phyloP scores from a whole-genome alignment of 1,140 invertebrate species.

The Papilio polyxenes region DNA sequence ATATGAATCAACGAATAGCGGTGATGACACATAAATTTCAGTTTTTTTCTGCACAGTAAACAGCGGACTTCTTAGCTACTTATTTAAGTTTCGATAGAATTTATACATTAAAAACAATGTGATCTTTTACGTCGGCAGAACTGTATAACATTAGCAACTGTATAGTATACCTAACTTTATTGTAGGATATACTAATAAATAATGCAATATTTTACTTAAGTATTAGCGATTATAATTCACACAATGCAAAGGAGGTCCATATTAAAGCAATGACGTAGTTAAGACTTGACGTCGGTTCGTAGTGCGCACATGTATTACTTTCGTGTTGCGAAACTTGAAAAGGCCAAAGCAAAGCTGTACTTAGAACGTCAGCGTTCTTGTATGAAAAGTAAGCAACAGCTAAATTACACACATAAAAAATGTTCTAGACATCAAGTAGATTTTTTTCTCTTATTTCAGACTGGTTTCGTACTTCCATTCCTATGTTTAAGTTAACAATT shows the following conservation, averaged over 20 bases:
- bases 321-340: neutral
- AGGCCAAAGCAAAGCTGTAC: neutral
- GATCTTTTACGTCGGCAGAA: neutral
- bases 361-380: neutral
- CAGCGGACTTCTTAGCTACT: neutral
- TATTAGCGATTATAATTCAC: slow-evolving; percentile 13
- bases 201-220: neutral
- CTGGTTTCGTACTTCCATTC: too few relatives aligned
- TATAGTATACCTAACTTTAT: neutral
- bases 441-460: too few relatives aligned
- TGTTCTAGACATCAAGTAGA: too few relatives aligned
- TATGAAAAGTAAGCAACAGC: neutral
- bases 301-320: neutral
- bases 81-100: neutral
- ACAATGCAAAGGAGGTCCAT: slow-evolving; percentile 6
- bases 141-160: neutral
- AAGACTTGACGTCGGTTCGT: neutral
- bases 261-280: slow-evolving; percentile 30
- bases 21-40: neutral
- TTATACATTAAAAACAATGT: neutral
- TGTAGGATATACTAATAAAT: neutral
- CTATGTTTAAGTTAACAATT: too few relatives aligned
- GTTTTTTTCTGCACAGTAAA: too few relatives aligned
- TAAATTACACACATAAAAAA: neutral
- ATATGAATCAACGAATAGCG: neutral